Base-by-base conservation (phyloP, 2,888 invertebrate species). In the Pachymerium ferrugineum region DNA sequence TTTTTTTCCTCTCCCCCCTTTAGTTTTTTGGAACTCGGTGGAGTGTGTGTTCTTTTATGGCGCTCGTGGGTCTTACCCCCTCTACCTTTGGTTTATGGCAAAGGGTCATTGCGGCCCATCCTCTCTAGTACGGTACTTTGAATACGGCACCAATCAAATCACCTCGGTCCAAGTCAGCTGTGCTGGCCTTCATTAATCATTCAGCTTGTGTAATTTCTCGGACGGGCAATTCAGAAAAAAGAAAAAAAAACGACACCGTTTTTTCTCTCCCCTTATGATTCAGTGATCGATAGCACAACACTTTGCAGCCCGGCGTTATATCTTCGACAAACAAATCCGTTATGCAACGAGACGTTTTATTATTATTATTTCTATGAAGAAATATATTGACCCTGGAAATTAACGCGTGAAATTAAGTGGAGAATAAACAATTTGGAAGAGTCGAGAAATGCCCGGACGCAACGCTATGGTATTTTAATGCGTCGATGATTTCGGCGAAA, bases 41-140 rank as follows among this genome's bases (percentile, higher is more conserved):
- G 54, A 54, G 54, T 54, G 54, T 54, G 54, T 54, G 54, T 54
- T 54, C 54, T 54, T 54, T 54, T 54, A 54, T 54, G 54, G 54
- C 28, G 54, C 54, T 54, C 54, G 54, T 54, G 54, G 54, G 54
- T 54, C 54, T 54, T 8, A 22, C 54, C 54, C 28, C 54, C 54
- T 22, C 54, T 28, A 19, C 54, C 54, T 54, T 54, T 54, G 54
- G 54, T 54, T 54, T 54, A 54, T 54, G 54, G 54, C 54, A 54
- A 54, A 54, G 54, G 54, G 54, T 54, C 54, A 54, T 54, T 54
- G 54, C 54, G 54, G 54, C 54, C 54, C 54, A 54, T 54, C 54
- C 54, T 54, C 54, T 28, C 25, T 22, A 28, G 54, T 28, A 28
- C 54, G 25, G 25, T 54, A 54, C 28, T 54, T 54, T 54, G 54